A percentile compares a stretch with the other conserved stretches of the same genome.
These are phyloP conservation scores for Dysdera silvatica DNA, from an alignment of 1,140 invertebrate species.

Conservation along the genomic window DNA sequence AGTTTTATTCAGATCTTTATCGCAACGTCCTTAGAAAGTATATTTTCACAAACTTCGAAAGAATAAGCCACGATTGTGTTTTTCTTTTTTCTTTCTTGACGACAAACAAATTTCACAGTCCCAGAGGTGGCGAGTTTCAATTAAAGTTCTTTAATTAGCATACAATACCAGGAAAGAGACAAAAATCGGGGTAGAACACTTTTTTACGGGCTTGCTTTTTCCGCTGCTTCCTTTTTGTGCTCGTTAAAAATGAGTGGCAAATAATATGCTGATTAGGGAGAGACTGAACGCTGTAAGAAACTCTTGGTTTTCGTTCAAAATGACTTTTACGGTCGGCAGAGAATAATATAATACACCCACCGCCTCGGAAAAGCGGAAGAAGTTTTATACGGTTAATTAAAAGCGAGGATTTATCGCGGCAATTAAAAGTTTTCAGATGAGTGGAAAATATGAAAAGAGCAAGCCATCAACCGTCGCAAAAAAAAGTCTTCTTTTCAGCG, in stretches of 20 bases:
- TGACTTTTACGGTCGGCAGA: constrained; percentile 19
- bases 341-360: constrained; percentile 19
- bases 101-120: constrained; percentile 25
- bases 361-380: constrained; percentile 12
- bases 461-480: constrained; percentile 22
- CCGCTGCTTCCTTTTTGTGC: constrained; percentile 28
- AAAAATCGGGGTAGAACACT: constrained; percentile 29
- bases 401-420: constrained; percentile 30
- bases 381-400: constrained; percentile 31
- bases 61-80: constrained; percentile 5
- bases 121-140: too few species aligned
- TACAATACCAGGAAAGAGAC: constrained; percentile 29
- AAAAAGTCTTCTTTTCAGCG: constrained; percentile 7
- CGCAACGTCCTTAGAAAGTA: constrained; percentile 21
- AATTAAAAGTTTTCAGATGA: constrained; percentile 31
- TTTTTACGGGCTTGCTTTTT: constrained; percentile 29
- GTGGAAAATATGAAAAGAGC: constrained; percentile 31
- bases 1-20: background rate
- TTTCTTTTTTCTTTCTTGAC: constrained; percentile 20
- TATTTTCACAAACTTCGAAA: constrained; percentile 16
- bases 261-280: constrained; percentile 29
- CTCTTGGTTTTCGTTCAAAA: constrained; percentile 26
- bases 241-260: constrained; percentile 31
- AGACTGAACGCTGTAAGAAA: constrained; percentile 29
- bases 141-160: constrained; percentile 28